Base-by-base conservation (phyloP, 2,888 invertebrate species). In the Aquatica leii region DNA sequence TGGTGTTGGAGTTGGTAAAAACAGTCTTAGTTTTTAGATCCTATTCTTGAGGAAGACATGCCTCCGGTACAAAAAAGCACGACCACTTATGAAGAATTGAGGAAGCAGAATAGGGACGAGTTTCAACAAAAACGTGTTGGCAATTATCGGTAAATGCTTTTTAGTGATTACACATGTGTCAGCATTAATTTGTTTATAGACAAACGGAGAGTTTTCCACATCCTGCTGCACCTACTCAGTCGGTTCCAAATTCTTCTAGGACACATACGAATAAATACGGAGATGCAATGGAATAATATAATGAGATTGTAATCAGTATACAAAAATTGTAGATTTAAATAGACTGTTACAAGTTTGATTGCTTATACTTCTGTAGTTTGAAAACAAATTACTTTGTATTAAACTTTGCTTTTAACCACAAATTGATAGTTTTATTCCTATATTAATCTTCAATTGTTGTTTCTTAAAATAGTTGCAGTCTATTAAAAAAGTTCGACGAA, bases 61-160 rank as follows among this genome's bases (percentile, higher is more conserved):
- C 78, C 81, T n/a, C 82, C 82, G 14, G 72, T 80, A 74, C 77
- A 83, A 74, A 73, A 82, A 74, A 73, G 82, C 73, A 74, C 83
- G 0, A 85, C 88, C 11, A 85, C 88, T 0, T 93, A 93, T 75
- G 92, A 92, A 35, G 92, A 92, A 71, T 79, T 93, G 62, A 85
- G 93, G 15, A 86, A 84, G 52, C 84, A 84, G 74, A 92, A 93
- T 81, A 83, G 93, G 50, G 88, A 88, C 37, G 88, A 90, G 24
- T 87, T 86, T 76, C 76, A 77, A 59, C 77, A 79, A 58, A 77
- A 74, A 64, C 71, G 81, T 37, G 67, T 73, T 24, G 72, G 73
- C 18, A 71, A 60, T 61, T 78, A 74, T 52, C 79, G 74, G 77
- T 76, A 43, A 14, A 1, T 31, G 14, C 9, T 3, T 24, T 24